Base-by-base conservation (phyloP, 2,113 vertebrate species). In the Planiliza haematocheilus region DNA sequence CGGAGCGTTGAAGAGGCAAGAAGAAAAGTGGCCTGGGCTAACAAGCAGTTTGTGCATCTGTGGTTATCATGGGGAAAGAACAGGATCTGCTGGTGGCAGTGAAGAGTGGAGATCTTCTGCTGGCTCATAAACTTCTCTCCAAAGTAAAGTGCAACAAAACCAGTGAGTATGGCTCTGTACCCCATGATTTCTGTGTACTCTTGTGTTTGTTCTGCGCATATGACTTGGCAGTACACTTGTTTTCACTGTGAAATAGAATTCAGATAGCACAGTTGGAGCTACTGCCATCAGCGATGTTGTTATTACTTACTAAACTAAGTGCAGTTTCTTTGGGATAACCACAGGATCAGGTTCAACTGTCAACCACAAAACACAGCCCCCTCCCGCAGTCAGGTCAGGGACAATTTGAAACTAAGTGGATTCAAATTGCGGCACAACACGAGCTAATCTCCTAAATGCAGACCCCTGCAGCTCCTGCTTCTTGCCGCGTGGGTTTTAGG, bases 131-230 rank as follows among this genome's bases (percentile, higher is more conserved):
- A 66, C 91, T 94, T 1, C 89, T 94, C 57, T 84, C 91, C 73
- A 94, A 93, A 89, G 89, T 92, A 85, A 93, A 92, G 86, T 87
- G 88, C 90, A 93, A 86, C 84, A 89, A 90, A 89, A 92, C 76
- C 57, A 94, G 93, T 94, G 72, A 93, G 93, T 93, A 63, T 42
- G 38, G 12, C 7, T 49, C n/a, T 37, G 12, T 30, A 30, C 24
- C 24, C 24, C 59, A n/a, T 48, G 39, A 37, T 50, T 51, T 51
- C 17, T 5, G 2, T 55, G 8, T 6, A 7, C 7, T 62, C 53
- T 43, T 62, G 49, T 73, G 56, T 17, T 48, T 62, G 42, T 66
- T 24, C n/a, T 39, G 34, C 43, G 52, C 45, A 59, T 12, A 1
- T 17, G 13, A 16, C 11, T 1, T 48, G 37, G 9, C 24, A 59